A percentile compares a stretch with the other conserved stretches of the same genome.
These are phyloP conservation scores for Chloroceryle amazona DNA, from an alignment of 2,797 vertebrate species.

Conservation along the genomic window DNA sequence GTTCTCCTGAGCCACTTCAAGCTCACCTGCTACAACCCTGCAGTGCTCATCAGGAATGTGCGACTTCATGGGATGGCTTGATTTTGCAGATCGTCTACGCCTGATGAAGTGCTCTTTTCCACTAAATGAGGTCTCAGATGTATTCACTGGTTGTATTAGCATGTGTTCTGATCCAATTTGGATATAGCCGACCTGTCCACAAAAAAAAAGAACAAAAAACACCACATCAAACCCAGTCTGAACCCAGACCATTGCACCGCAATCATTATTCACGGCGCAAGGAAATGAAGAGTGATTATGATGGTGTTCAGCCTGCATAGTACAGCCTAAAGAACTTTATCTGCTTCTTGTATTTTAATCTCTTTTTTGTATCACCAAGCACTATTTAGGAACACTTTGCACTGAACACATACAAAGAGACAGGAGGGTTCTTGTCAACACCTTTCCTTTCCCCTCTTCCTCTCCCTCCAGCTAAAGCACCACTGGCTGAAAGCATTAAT, in stretches of 20 bases:
- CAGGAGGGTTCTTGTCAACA: neutral
- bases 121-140: slow-evolving; percentile 80
- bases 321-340: neutral
- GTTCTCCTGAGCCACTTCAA: neutral
- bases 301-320: neutral
- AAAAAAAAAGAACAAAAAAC: slow-evolving; percentile 17
- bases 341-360: neutral
- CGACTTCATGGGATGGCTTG: neutral
- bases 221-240: neutral
- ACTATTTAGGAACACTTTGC: neutral
- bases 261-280: neutral
- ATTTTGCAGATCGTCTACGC: slow-evolving; percentile 72
- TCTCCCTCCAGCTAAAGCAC: neutral
- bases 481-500: neutral
- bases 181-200: slow-evolving; percentile 88
- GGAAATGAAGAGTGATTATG: neutral
- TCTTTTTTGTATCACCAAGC: neutral
- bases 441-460: neutral
- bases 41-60: slow-evolving; percentile 76
- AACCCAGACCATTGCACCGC: neutral
- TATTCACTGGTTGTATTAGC: slow-evolving; percentile 88
- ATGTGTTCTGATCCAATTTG: slow-evolving; percentile 88
- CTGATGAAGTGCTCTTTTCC: slow-evolving; percentile 87
- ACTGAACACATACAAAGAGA: neutral
- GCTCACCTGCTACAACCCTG: slow-evolving; percentile 88